Evolutionary conservation across 2,888 invertebrate genomes (phyloP), one percentile per base, ranked within the genome.

Genomic region (Conus canariensis): DNA sequence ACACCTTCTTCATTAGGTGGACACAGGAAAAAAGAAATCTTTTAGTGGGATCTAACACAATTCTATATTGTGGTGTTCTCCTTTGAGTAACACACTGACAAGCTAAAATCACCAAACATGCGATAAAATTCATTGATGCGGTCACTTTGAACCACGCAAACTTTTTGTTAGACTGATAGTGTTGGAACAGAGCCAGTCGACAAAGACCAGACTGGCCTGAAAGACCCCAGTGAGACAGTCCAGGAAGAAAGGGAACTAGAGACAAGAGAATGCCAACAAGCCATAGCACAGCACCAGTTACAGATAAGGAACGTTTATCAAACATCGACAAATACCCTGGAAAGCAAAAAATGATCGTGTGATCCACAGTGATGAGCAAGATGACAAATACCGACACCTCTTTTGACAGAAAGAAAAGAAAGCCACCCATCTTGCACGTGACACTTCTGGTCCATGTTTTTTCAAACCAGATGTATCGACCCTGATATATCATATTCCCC

Each of bases 151-250:
- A 77, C 77, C 77, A 77, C 19, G 2, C 4, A 19, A 58, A 82
- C 19, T 56, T 10, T 56, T 58, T 3, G 8, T 9, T 56, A 7
- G 56, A 56, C 16, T 19, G 22, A 16, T 82, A 9, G 3, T 58
- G 58, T 1, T 82, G n/a, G 9, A 56, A 82, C 19, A 82, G 56
- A 14, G 58, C 82, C 82, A 82, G 22, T 6, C 58, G 82, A 58
- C 82, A 82, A 19, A 82, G 58, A 56, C 82, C 82, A 56, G 82
- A 82, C 82, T 82, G 82, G n/a, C 58, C 82, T 7, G 22, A 56
- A 1, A 16, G 22, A n/a, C n/a, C n/a, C n/a, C n/a, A n/a, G n/a
- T n/a, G n/a, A n/a, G n/a, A n/a, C n/a, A n/a, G n/a, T n/a, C 19
- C 56, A 82, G 82, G 82, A 82, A 82, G 45, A 82, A 56, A 58